These are phyloP conservation scores for Elephas maximus DNA, from an alignment of 2,113 vertebrate species.

Conservation along the genomic window DNA sequence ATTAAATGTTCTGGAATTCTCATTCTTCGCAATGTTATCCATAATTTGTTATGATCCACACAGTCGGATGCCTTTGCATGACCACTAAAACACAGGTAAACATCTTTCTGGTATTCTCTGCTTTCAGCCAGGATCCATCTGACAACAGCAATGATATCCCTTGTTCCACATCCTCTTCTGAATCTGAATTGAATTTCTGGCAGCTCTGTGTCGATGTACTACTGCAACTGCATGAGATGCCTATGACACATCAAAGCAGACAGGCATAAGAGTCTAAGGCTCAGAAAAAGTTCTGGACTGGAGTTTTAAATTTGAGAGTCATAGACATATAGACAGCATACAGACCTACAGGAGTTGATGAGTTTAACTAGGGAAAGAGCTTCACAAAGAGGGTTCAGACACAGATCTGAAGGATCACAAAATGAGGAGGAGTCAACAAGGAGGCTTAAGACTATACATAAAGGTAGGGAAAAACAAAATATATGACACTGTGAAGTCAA, in stretches of 20 bases:
- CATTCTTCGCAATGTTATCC: no score
- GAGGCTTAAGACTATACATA: neutral
- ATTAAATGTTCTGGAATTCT: no score
- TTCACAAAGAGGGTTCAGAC: neutral
- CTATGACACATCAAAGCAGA: neutral
- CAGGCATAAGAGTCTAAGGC: neutral
- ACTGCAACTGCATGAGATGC: neutral
- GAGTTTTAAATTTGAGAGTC: neutral
- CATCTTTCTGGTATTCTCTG: no score
- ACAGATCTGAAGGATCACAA: neutral
- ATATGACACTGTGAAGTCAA: neutral
- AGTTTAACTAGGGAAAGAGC: neutral
- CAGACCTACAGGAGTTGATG: neutral
- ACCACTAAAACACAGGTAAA: no score
- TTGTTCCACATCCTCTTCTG: no score
- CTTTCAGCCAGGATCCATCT: no score
- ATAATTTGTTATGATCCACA: no score
- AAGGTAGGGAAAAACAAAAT: neutral
- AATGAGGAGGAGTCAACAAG: neutral
- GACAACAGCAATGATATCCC: no score
- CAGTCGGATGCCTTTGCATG: no score
- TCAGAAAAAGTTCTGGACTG: neutral
- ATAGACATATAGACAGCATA: neutral
- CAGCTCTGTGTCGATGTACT: no score
- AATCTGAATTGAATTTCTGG: no score